phyloP scores from a whole-genome alignment of 1,140 invertebrate species.

The Bombus terrestris region DNA sequence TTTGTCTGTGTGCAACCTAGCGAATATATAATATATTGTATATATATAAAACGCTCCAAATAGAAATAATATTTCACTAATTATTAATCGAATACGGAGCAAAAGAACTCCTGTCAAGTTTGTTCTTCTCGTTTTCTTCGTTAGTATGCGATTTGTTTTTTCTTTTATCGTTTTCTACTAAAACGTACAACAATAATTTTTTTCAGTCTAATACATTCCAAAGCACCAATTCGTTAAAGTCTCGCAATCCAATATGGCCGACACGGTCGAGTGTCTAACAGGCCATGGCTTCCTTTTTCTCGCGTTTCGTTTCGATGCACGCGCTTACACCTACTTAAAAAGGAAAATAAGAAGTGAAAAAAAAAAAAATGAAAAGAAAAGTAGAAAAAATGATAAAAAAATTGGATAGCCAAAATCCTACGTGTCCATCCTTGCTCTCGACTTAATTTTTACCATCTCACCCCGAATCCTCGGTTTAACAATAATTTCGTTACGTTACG shows the following conservation, averaged over 20 bases:
- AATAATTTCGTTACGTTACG: constrained; percentile 68
- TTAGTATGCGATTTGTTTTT: constrained; percentile 25
- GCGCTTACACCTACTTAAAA: background rate
- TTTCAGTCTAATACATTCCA: constrained; percentile 81
- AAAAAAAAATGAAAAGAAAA: background rate
- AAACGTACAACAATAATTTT: constrained; percentile 79
- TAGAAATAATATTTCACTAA: constrained; percentile 75
- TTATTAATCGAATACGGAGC: constrained; percentile 59
- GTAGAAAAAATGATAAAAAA: background rate
- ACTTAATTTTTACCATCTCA: constrained; percentile 4
- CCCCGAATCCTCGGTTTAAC: constrained; percentile 48
- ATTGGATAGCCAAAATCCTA: background rate
- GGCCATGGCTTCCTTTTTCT: constrained; percentile 1
- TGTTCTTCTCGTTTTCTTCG: constrained; percentile 2
- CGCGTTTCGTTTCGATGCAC: background rate
- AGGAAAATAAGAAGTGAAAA: background rate
- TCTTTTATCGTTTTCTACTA: constrained; percentile 57
- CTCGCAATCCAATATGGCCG: constrained; percentile 25
- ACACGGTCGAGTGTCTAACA: background rate
- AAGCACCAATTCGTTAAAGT: constrained; percentile 78
- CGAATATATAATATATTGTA: constrained; percentile 65
- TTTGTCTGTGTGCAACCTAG: constrained; percentile 59
- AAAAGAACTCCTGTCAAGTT: constrained; percentile 57
- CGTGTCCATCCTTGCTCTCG: background rate
- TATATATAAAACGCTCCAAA: constrained; percentile 74